Percentiles rank a stretch among this genome's conserved stretches.
These are phyloP conservation scores for Stictocephala bisonia DNA, from an alignment of 2,888 invertebrate genomes.

Conservation along the genomic window DNA sequence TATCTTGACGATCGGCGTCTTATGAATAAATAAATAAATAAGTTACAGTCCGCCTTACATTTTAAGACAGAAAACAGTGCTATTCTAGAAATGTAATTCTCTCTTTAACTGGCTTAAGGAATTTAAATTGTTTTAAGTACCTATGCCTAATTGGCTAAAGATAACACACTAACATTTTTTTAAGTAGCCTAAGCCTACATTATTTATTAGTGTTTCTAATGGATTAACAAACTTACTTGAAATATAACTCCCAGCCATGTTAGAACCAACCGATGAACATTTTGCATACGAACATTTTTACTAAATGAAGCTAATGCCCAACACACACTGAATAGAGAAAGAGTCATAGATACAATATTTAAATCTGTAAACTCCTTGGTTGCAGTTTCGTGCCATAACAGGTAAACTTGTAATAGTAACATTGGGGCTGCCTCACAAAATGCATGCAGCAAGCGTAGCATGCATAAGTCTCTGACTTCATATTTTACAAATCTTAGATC, in stretches of 20 bases:
- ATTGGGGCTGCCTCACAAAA: conserved; percentile 91
- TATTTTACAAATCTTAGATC: conserved; percentile 85
- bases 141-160: no score
- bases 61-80: no score
- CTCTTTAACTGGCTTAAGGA: no score
- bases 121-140: no score
- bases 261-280: conserved; percentile 83
- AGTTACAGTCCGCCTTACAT: no score
- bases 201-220: no score
- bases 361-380: conserved; percentile 75
- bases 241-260: conserved; percentile 87
- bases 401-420: conserved; percentile 83
- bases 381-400: conserved; percentile 68
- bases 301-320: conserved; percentile 93
- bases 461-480: conserved; percentile 77
- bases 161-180: no score
- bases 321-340: conserved; percentile 87
- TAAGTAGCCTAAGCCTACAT: no score
- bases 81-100: no score
- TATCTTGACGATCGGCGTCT: no score
- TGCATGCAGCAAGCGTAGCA: conserved; percentile 85
- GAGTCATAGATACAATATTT: conserved; percentile 81
- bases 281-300: conserved; percentile 84
- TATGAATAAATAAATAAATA: no score
- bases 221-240: conserved; percentile 68